phyloP scores from a whole-genome alignment of 1,140 invertebrate species.

The Drosophila ananassae region DNA sequence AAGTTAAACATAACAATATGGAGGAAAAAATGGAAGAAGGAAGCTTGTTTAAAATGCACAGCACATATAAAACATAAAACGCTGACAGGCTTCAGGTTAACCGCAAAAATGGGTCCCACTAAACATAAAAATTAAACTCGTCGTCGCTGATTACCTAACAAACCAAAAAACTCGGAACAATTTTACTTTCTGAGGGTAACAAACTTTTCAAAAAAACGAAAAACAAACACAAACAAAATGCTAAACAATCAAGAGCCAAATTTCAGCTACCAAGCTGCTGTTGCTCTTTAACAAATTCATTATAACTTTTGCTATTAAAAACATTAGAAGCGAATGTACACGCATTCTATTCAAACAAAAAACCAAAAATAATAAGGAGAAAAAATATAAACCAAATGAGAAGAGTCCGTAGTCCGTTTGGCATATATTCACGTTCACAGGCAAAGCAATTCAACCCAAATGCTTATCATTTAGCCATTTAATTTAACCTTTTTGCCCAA shows the following conservation, averaged over 20 bases:
- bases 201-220: constrained; percentile 43
- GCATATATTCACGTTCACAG: constrained; percentile 43
- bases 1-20: constrained; percentile 52
- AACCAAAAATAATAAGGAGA: neutral
- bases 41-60: constrained; percentile 62
- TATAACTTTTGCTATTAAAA: constrained; percentile 83
- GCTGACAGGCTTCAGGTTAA: constrained; percentile 39
- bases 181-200: constrained; percentile 52
- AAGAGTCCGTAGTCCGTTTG: constrained; percentile 16
- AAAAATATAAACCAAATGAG: neutral
- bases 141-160: constrained; percentile 70
- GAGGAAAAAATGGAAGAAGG: constrained; percentile 5
- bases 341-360: constrained; percentile 30
- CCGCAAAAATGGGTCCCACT: constrained; percentile 61
- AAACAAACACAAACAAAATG: constrained; percentile 36
- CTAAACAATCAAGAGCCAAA: constrained; percentile 52
- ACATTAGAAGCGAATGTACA: constrained; percentile 74
- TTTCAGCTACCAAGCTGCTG: constrained; percentile 23
- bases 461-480: constrained; percentile 83
- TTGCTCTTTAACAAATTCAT: constrained; percentile 79
- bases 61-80: constrained; percentile 46
- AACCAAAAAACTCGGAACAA: constrained; percentile 64
- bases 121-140: constrained; percentile 71
- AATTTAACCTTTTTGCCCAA: constrained; percentile 78
- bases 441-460: constrained; percentile 76